Percentiles rank a stretch among this genome's conserved stretches.
Conservation (phyloP, 2,797 vertebrate genomes). For the Hoplostethus mediterraneus region DNA sequence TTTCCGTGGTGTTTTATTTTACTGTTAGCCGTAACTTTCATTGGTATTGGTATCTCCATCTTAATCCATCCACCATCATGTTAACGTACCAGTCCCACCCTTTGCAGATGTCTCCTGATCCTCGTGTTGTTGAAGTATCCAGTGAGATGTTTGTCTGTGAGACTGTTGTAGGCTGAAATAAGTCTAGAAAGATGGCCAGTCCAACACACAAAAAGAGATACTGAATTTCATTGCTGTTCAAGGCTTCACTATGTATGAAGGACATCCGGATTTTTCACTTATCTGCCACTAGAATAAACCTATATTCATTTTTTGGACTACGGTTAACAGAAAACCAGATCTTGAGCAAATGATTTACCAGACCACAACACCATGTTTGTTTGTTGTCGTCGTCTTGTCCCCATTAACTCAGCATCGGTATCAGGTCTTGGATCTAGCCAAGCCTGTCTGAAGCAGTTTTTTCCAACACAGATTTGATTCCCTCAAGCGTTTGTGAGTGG, state of each 20-base stretch:
- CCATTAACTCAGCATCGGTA: slow-evolving; percentile 64
- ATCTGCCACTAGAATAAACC: background rate
- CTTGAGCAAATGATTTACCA: slow-evolving; percentile 45
- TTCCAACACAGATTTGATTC: slow-evolving; percentile 79
- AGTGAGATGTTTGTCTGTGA: slow-evolving; percentile 93
- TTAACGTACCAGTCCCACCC: slow-evolving; percentile 92
- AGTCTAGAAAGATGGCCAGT: slow-evolving; percentile 79
- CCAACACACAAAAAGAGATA: slow-evolving; percentile 24
- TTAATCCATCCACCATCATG: slow-evolving; percentile 20
- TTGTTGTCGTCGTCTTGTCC: slow-evolving; percentile 50
- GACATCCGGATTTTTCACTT: background rate
- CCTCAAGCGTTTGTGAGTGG: slow-evolving; percentile 70
- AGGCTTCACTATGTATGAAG: background rate
- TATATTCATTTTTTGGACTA: slow-evolving; percentile 34
- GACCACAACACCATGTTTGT: slow-evolving; percentile 33
- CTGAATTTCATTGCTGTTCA: background rate
- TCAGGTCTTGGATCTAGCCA: slow-evolving; percentile 38
- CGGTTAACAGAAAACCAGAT: slow-evolving; percentile 30
- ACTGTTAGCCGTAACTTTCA: too few relatives aligned
- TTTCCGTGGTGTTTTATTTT: too few relatives aligned
- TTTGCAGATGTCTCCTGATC: slow-evolving; percentile 91
- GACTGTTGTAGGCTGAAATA: slow-evolving; percentile 92
- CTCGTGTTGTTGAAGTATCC: slow-evolving; percentile 94
- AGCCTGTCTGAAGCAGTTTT: slow-evolving; percentile 43
- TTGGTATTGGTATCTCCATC: background rate